These are phyloP conservation scores for Fratercula arctica DNA, from an alignment of 2,797 vertebrate genomes.

Conservation along the genomic window DNA sequence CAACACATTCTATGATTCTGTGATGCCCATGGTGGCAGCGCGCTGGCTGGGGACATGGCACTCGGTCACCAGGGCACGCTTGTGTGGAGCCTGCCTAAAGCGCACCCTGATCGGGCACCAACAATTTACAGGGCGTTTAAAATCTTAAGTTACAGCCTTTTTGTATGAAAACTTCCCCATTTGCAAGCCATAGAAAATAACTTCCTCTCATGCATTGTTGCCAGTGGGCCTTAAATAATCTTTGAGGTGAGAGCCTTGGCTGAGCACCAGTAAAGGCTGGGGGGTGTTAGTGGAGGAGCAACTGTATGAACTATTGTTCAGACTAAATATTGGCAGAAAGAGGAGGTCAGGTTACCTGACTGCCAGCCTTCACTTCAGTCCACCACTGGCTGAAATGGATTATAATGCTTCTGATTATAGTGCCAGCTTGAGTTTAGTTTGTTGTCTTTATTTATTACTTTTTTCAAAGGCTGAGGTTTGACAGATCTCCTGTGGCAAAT, in stretches of 20 bases:
- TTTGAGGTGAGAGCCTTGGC: background rate
- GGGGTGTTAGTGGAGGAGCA: background rate
- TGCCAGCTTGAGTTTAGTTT: background rate
- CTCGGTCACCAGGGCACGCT: rapidly evolving
- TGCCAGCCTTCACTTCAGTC: background rate
- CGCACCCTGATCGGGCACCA: rapidly evolving
- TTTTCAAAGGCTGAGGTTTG: background rate
- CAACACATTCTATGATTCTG: too few relatives aligned
- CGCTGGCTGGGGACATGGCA: background rate
- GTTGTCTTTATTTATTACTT: background rate
- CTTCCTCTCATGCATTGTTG: background rate
- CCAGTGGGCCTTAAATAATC: background rate
- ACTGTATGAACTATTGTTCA: rapidly evolving
- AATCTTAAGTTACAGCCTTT: background rate
- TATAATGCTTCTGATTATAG: background rate
- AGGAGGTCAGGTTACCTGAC: background rate
- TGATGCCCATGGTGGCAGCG: background rate
- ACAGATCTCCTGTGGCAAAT: background rate
- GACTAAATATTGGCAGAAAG: background rate
- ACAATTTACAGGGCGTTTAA: background rate
- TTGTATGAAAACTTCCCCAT: background rate
- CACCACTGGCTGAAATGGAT: background rate
- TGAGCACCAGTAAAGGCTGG: rapidly evolving
- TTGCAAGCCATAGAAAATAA: background rate
- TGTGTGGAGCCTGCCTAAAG: background rate